Evolutionary conservation across 1,140 invertebrate genomes (phyloP).

Genomic region (Colletes gigas): DNA sequence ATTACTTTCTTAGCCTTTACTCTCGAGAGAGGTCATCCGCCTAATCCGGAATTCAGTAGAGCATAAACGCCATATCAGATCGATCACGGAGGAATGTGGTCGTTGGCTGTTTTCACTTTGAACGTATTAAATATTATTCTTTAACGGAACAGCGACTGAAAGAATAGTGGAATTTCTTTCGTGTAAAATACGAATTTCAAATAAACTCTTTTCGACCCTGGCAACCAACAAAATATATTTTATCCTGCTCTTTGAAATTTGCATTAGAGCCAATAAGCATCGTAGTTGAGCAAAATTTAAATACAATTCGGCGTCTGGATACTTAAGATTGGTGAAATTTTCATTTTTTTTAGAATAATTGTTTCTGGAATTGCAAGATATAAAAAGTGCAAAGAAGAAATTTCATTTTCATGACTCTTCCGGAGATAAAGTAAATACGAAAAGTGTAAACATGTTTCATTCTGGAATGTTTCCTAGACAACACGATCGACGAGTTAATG

Average conservation of each 20-base stretch:
- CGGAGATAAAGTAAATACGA: too few species aligned
- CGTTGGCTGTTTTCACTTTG: neutral
- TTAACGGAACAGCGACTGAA: neutral
- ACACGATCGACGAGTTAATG: neutral
- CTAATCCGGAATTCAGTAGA: neutral
- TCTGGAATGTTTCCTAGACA: neutral
- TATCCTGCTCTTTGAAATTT: too few species aligned
- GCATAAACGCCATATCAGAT: constrained; percentile 10
- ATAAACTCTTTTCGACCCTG: neutral
- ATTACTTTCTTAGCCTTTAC: neutral
- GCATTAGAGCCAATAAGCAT: too few species aligned
- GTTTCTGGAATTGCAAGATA: too few species aligned
- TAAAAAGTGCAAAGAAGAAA: too few species aligned
- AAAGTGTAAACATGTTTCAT: too few species aligned
- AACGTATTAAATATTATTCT: constrained; percentile 2
- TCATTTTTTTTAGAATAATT: too few species aligned
- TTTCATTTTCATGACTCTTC: too few species aligned
- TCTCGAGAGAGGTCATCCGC: neutral
- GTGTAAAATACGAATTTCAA: neutral
- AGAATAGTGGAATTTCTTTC: neutral
- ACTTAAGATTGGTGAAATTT: too few species aligned
- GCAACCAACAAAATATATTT: too few species aligned
- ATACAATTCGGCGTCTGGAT: too few species aligned
- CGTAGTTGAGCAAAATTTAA: too few species aligned
- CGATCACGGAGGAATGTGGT: constrained; percentile 13